phyloP scores from a whole-genome alignment of 2,113 vertebrate species.

The Plecturocebus donacophilus region DNA sequence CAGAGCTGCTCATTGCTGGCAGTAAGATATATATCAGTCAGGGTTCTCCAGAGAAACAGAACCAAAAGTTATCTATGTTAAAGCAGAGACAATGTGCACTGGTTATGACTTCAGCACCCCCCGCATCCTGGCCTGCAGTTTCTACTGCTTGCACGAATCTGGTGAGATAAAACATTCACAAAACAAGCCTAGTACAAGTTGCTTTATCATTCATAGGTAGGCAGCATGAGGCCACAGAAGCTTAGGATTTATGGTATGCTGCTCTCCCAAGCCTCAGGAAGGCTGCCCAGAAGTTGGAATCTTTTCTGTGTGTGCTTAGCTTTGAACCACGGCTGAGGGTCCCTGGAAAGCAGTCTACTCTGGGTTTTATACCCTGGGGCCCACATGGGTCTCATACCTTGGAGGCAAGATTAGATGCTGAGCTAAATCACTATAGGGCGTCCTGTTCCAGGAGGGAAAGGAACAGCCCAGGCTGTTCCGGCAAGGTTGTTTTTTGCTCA shows the following conservation, averaged over 20 bases:
- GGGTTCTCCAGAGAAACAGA: background rate
- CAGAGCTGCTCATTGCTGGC: background rate
- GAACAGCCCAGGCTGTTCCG: background rate
- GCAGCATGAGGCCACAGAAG: background rate
- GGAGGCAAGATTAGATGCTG: background rate
- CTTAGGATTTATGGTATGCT: background rate
- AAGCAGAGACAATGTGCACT: background rate
- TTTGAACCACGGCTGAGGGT: background rate
- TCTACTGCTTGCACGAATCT: background rate
- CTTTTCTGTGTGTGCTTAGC: background rate
- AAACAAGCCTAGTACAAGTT: background rate
- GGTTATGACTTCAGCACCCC: background rate
- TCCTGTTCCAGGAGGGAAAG: background rate
- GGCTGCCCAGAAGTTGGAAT: background rate
- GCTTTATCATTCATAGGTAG: no score
- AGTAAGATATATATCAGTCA: background rate
- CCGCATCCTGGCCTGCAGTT: background rate
- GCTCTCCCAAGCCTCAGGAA: background rate
- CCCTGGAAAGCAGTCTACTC: background rate
- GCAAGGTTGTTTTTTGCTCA: background rate
- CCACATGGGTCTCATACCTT: background rate
- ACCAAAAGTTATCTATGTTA: background rate
- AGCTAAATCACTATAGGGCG: background rate
- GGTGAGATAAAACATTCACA: background rate
- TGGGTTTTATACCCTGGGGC: background rate